Evolutionary conservation across 2,113 vertebrate genomes (phyloP), one percentile per base, ranked within the genome.

Genomic region (Ariopsis seemanni): DNA sequence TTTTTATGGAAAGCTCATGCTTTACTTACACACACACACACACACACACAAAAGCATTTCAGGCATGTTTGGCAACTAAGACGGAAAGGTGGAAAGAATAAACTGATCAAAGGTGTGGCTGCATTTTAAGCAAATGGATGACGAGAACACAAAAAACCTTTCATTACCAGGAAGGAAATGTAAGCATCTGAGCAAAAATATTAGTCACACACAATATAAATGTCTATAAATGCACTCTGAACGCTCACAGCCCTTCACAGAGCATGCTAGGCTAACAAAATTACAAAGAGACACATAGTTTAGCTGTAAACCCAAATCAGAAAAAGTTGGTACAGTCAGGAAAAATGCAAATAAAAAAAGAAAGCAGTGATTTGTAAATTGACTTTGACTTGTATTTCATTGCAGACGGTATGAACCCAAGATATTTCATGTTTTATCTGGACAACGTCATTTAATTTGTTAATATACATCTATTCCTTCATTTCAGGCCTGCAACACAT

Each of bases 61-160:
- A 18, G 34, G 9, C 17, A 42, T 72, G 30, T 72, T 42, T 42
- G 69, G 34, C 34, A 18, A 42, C 34, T 42, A 8, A 25, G 20
- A 75, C 48, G 18, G 71, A 74, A 74, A 25, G 69, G 17, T 17
- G 8, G 42, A 22, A 25, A 50, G 48, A 52, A 74, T 4, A 74
- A 50, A 74, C 25, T 25, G 18, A 34, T 42, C 15, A 12, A 75
- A 75, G 72, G 72, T 52, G 72, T 25, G 48, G 72, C 48, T 75
- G 42, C 72, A 75, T 52, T 75, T 42, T 74, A 71, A 48, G 71
- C 72, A 75, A 75, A 52, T 75, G 72, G 72, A 50, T 14, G 42
- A 50, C 3, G 22, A 50, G 42, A 9, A 4, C 14, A 69, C 12
- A 69, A 5, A 30, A 30, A 69, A 72, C 15, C 30, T 42, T 30